Percentiles rank a stretch among this genome's conserved stretches.
Conservation (phyloP, 2,888 invertebrate genomes). For the Parnassius apollo region DNA sequence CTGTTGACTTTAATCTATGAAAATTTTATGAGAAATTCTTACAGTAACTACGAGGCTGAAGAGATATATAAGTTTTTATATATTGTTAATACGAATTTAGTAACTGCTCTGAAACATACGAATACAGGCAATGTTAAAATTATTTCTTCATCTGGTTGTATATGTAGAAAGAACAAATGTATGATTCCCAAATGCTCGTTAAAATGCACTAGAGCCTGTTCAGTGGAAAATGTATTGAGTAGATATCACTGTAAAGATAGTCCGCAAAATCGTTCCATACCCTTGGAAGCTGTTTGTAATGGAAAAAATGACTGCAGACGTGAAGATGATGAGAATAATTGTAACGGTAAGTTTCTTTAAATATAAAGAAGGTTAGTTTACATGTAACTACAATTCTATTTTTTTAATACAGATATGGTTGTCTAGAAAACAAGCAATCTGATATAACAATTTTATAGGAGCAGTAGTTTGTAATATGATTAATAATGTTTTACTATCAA, state of each 20-base stretch:
- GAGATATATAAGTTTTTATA: constrained; percentile 46
- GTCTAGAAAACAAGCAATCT: too few species aligned
- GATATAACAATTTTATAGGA: too few species aligned
- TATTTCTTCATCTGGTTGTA: constrained; percentile 45
- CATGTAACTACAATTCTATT: too few species aligned
- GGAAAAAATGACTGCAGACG: constrained; percentile 51
- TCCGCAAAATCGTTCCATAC: constrained; percentile 37
- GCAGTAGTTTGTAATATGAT: too few species aligned
- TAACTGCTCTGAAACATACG: constrained; percentile 54
- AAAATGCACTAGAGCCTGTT: constrained; percentile 51
- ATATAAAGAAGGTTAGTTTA: too few species aligned
- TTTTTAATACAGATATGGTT: too few species aligned
- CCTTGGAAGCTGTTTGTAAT: constrained; percentile 53
- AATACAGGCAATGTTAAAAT: constrained; percentile 55
- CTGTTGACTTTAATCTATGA: constrained; percentile 46
- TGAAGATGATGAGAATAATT: constrained; percentile 58
- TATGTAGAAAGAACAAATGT: constrained; percentile 51
- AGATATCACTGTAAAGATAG: constrained; percentile 46
- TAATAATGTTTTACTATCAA: too few species aligned
- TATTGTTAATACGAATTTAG: constrained; percentile 48
- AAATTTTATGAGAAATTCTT: constrained; percentile 35
- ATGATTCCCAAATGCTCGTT: constrained; percentile 46
- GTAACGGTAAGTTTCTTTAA: constrained; percentile 39
- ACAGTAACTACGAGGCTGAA: constrained; percentile 38
- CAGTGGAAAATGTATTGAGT: constrained; percentile 47